Evolutionary conservation across 2,113 vertebrate species (phyloP).

Genomic region (Bufo bufo): DNA sequence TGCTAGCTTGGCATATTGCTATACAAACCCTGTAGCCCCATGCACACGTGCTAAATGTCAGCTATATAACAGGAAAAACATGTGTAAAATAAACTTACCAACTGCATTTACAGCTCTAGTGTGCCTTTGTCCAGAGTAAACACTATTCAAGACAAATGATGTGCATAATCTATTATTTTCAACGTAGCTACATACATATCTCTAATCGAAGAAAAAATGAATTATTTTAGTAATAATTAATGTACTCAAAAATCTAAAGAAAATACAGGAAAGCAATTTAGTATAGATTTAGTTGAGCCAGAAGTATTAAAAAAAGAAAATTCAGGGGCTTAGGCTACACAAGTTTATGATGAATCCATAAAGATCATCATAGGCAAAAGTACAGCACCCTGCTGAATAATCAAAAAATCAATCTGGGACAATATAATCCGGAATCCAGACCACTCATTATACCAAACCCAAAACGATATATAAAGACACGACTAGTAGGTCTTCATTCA

Average conservation of each 20-base stretch:
- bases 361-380: not conserved
- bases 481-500: too few species aligned
- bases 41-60: not conserved
- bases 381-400: conserved; percentile 13
- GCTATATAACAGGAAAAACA: not conserved
- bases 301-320: conserved; percentile 8
- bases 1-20: too few species aligned
- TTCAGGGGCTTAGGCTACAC: not conserved
- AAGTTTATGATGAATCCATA: conserved; percentile 1
- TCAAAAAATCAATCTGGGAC: too few species aligned
- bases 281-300: not conserved
- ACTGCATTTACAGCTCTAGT: not conserved
- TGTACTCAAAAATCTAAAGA: not conserved
- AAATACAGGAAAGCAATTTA: not conserved
- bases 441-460: too few species aligned
- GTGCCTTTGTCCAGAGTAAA: not conserved
- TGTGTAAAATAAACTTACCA: not conserved
- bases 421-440: too few species aligned
- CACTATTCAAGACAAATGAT: not conserved
- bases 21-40: not conserved
- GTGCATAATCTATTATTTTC: not conserved
- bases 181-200: not conserved
- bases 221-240: not conserved
- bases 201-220: not conserved
- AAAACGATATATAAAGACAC: too few species aligned